Evolutionary conservation across 2,113 vertebrate genomes (phyloP).

Genomic region (Notarius lentiginosus): DNA sequence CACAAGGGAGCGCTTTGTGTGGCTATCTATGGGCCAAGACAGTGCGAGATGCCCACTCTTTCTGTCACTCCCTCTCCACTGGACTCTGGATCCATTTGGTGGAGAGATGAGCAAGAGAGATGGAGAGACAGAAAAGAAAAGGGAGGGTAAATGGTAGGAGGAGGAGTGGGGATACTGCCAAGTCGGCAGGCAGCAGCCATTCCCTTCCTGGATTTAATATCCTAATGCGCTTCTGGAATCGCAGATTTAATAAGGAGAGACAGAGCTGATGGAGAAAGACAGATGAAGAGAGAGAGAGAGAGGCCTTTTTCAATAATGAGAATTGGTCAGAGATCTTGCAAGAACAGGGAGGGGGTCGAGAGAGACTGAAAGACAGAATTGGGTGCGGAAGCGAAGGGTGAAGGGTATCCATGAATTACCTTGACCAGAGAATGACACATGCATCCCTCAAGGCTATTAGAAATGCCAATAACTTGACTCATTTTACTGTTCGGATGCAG

Average conservation of each 20-base stretch:
- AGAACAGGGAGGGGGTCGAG: not conserved
- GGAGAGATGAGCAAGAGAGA: not conserved
- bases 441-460: constrained; percentile 49
- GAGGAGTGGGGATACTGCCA: constrained; percentile 36
- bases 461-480: constrained; percentile 49
- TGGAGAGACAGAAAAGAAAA: not conserved
- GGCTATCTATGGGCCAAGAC: constrained; percentile 12
- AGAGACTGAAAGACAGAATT: constrained; percentile 14
- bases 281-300: constrained; percentile 1
- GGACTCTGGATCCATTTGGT: constrained; percentile 22
- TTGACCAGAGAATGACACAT: constrained; percentile 49
- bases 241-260: constrained; percentile 46
- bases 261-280: constrained; percentile 17
- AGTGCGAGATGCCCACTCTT: constrained; percentile 41
- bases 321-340: constrained; percentile 45
- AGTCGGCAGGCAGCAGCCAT: constrained; percentile 35
- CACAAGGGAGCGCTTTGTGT: constrained; percentile 70
- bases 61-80: constrained; percentile 2
- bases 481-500: constrained; percentile 43
- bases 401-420: constrained; percentile 55
- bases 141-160: not conserved
- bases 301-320: constrained; percentile 45
- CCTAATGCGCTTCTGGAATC: constrained; percentile 45
- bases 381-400: constrained; percentile 7
- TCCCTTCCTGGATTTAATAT: constrained; percentile 53